Base-by-base conservation (phyloP, 2,888 invertebrate species). In the Dolichomitus sp. region DNA sequence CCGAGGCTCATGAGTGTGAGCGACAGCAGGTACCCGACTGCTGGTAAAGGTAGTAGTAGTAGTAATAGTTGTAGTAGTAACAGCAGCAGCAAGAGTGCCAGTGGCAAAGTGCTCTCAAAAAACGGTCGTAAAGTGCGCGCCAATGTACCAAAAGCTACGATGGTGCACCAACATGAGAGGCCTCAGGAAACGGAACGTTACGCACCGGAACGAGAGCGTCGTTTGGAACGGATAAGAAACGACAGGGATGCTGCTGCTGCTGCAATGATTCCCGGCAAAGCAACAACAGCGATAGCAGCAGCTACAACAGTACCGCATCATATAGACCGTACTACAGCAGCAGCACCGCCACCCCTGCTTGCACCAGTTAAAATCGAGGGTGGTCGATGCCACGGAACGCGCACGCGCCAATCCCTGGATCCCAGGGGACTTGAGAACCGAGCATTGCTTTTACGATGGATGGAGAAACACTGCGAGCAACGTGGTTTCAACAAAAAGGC, bases 371-470 rank as follows among this genome's bases (percentile, higher is more conserved):
- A 81, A 84, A 83, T 78, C 57, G 75, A 85, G 83, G 87, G 87
- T 86, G 87, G 88, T 89, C 89, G 88, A 88, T 88, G 86, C 83
- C 72, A 57, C 42, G 83, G 80, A 50, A 77, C 86, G 89, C 91
- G 91, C 92, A 88, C 88, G 92, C 92, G 91, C 81, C 90, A 92
- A 94, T 87, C 95, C 94, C 94, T 94, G 94, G 94, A 90, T 90
- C 87, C 89, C 87, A 89, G 89, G 89, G 89, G 89, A 89, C 91
- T 89, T 89, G 90, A 90, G 87, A 89, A 89, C 88, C 88, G 88
- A 77, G 86, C 93, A 94, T 94, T 94, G 94, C 94, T 94, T 94
- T 94, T 94, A 94, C 94, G 94, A 94, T 94, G 94, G 73, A 84
- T 74, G 77, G 83, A 85, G 54, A 82, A 63, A 72, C 69, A 72